Percentiles rank a stretch among this genome's conserved stretches.
These are phyloP conservation scores for Penaeus chinensis DNA, from an alignment of 1,140 invertebrate genomes.

Conservation along the genomic window DNA sequence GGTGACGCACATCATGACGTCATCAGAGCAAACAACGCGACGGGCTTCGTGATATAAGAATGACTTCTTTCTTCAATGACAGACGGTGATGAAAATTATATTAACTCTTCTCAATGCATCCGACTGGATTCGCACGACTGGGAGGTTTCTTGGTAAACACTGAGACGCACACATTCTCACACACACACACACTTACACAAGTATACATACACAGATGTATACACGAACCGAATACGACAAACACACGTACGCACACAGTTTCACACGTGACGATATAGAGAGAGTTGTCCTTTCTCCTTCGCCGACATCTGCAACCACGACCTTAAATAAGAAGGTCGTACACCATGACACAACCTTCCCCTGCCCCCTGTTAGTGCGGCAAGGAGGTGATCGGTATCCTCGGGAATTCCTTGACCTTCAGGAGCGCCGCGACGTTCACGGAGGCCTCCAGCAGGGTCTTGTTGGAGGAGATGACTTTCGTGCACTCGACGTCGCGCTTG, in stretches of 20 bases:
- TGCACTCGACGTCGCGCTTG: constrained; percentile 95
- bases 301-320: too few species aligned
- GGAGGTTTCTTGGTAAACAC: neutral
- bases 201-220: constrained; percentile 7
- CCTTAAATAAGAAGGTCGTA: too few species aligned
- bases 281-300: neutral
- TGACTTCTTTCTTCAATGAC: neutral
- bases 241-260: neutral
- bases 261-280: neutral
- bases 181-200: constrained; percentile 8
- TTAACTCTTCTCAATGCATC: constrained; percentile 1
- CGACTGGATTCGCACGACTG: neutral
- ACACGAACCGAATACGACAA: neutral
- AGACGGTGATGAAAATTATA: constrained; percentile 9
- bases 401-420: constrained; percentile 52
- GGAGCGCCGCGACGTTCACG: constrained; percentile 54
- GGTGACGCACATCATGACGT: too few species aligned
- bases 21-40: too few species aligned
- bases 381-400: constrained; percentile 53
- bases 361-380: constrained; percentile 20
- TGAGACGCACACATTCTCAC: constrained; percentile 8
- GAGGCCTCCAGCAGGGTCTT: constrained; percentile 83
- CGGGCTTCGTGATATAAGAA: too few species aligned
- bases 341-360: neutral
- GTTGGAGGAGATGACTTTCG: constrained; percentile 73